Base-by-base conservation (phyloP, 2,888 invertebrate genomes). In the Serrognathus titanus region DNA sequence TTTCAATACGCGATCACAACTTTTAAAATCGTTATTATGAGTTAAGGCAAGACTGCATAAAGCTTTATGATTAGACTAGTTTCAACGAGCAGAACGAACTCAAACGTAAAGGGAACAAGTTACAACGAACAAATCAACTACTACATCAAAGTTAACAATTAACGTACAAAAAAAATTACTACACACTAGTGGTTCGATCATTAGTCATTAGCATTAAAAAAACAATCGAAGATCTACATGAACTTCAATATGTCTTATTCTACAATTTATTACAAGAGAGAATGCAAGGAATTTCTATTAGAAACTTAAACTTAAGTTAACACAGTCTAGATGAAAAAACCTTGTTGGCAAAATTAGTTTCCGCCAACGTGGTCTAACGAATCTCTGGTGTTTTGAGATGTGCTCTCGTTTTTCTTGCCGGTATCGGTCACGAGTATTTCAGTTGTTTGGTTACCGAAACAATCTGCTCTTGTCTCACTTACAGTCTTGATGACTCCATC, bases 401-500 rank as follows among this genome's bases (percentile, higher is more conserved):
- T 35, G 24, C 10, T 50, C 24, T 57, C 53, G 13, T 57, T 47
- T n/a, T 45, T 48, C 57, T 62, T 65, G 40, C 61, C 69, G 1
- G 65, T 67, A 48, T 71, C 71, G 3, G 71, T 71, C 8, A 70
- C 66, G 9, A 69, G 70, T 46, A 69, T 71, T 59, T 72, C 71
- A 1, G 71, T 67, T 7, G 66, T 64, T 46, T 63, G 47, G 43
- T 49, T 48, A 63, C 60, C 61, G 10, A 60, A 38, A 58, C 51
- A 62, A 40, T 68, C 65, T 11, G 59, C 52, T 24, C 61, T 62
- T 8, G 60, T 65, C 57, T 77, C 77, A 4, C 76, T 74, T 6
- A 77, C 74, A 1, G 73, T 76, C 63, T 71, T 73, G 24, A 79
- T 76, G 7, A 76, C 78, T 6, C 73, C 78, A 63, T 79, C 78